Evolutionary conservation across 1,140 invertebrate species (phyloP), one percentile per base, ranked within the genome.

Genomic region (Zaprionus gabonicus): DNA sequence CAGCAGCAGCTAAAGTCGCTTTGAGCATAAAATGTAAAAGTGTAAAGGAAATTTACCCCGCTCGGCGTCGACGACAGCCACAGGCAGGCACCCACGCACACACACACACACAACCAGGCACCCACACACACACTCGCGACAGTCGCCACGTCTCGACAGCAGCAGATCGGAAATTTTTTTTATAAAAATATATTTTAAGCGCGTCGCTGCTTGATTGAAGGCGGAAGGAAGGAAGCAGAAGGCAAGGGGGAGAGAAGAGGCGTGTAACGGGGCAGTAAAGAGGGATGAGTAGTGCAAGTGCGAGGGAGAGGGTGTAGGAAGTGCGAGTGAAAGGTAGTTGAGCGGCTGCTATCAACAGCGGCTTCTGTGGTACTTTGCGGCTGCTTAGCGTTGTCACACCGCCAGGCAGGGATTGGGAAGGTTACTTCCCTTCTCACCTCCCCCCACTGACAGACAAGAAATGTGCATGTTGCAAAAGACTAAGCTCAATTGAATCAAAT

Each of bases 11-110:
- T 73, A 66, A 71, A 72, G 70, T 77, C 81, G 82, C 75, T 80
- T 80, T 80, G 81, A 81, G 81, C 81, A 87, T 90, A 85, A 88
- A 88, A 90, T 88, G 85, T 85, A 81, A 90, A 90, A 88, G 85
- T 88, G 81, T 72, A 85, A 81, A 88, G 76, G 74, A 79, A 79
- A 79, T 77, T 73, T 77, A 73, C 34, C 56, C 56, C 25, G n/a
- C 36, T 57, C 60, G 28, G 1, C 60, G 17, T 12, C 15, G 31
- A 41, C 58, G 31, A 17, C 36, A 15, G 12, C 46, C 59, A n/a
- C 27, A 34, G 13, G 15, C 25, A 55, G 4, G n/a, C 59, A 57
- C 25, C 7, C 51, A n/a, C n/a, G 10, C 36, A 25, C 13, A 60
- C 41, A 60, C 3, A 60, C 3, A 46, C 28, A 55, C 44, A 46